phyloP scores from a whole-genome alignment of 1,140 invertebrate species.

The Cyclargus thomasi region DNA sequence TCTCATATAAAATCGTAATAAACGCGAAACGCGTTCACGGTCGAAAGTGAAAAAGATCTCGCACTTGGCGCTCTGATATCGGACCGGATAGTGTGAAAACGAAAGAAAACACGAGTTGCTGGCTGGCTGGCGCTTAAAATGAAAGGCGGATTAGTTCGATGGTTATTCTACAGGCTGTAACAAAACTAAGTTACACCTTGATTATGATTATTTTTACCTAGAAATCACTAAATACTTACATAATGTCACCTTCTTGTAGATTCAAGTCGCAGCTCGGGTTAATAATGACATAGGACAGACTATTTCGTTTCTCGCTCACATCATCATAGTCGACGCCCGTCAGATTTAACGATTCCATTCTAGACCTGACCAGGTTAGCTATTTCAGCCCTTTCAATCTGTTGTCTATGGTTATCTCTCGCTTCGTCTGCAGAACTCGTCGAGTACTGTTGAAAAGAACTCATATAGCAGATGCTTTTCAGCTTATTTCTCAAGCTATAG shows the following conservation, averaged over 20 bases:
- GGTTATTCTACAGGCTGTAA: no score
- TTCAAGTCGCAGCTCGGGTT: conserved; percentile 98
- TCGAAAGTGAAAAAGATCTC: no score
- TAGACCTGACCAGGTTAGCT: conserved; percentile 92
- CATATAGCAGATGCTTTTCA: background rate
- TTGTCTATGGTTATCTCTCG: conserved; percentile 88
- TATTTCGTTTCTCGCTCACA: conserved; percentile 92
- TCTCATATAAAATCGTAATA: no score
- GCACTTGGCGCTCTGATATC: no score
- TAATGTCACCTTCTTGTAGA: conserved; percentile 96
- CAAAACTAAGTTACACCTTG: no score
- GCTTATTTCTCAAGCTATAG: background rate
- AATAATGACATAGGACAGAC: conserved; percentile 97
- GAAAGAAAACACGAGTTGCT: no score
- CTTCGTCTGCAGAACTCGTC: conserved; percentile 87
- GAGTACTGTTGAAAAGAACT: conserved; percentile 79
- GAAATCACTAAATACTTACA: conserved; percentile 77
- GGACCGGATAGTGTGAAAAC: no score
- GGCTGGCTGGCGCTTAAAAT: no score
- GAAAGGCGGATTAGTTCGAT: no score
- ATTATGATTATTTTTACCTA: background rate
- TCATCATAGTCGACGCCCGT: conserved; percentile 94
- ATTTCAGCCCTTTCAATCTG: conserved; percentile 97
- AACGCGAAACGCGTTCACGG: no score
- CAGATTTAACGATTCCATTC: conserved; percentile 95